Base-by-base conservation (phyloP, 2,888 invertebrate species). In the Patella depressa region DNA sequence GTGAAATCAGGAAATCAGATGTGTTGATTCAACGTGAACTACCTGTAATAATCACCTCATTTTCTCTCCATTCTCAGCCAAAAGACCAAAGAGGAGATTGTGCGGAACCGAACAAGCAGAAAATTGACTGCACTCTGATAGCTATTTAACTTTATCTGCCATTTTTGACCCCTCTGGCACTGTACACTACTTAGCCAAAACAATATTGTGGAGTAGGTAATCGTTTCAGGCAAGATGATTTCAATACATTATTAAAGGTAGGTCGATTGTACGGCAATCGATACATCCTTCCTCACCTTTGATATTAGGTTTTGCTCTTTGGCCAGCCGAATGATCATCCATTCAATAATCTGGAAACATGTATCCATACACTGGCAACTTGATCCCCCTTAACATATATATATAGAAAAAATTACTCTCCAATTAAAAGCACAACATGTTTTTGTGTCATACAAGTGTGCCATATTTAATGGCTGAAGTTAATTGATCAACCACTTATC, bases 31-130 rank as follows among this genome's bases (percentile, higher is more conserved):
- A 24, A 65, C 65, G 65, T 65, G 65, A 65, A 65, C 65, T 65
- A 65, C 19, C 65, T 65, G 65, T 24, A 65, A 65, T 24, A 65
- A 65, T 65, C 65, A 65, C 65, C 65, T 65, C 65, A 65, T 65
- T 24, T 65, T 24, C 19, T 19, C 24, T 65, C 65, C 24, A 65
- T 65, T 65, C 65, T 17, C 24, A 11, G 24, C 65, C 5, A 65
- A 65, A 65, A 65, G 12, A 65, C 65, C 65, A 65, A 65, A 65
- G 65, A 65, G 65, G 11, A 65, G 24, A 65, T 65, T 65, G 65
- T 65, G 65, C 17, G 19, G 65, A 65, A 65, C 19, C 24, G 65
- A 65, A 65, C 65, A 65, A 65, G 65, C 19, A 65, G 65, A 19
- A 59, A 65, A 65, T 45, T 19, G 65, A 65, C 65, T 65, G 65